Conservation (phyloP, 92 coral and sea anemone genomes). For the Galaxea fascicularis region DNA sequence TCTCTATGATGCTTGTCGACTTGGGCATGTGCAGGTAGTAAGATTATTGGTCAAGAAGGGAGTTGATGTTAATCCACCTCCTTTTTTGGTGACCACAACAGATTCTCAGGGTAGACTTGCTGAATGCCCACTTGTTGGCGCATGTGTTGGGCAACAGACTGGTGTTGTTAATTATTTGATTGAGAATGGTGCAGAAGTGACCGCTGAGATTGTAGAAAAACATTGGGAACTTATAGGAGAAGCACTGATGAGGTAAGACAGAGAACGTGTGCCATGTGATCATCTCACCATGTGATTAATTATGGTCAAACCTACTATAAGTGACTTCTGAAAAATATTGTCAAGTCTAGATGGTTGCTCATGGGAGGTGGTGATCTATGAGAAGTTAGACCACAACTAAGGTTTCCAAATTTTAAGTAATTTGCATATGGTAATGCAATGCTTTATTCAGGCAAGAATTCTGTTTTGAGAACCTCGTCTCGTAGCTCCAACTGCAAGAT, state of each 20-base stretch:
- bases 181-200: constrained; percentile 92
- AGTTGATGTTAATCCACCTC: constrained; percentile 78
- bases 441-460: too few relatives aligned
- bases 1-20: constrained; percentile 78
- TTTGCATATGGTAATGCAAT: too few relatives aligned
- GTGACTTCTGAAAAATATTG: too few relatives aligned
- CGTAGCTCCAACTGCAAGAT: too few relatives aligned
- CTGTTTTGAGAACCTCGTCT: too few relatives aligned
- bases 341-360: too few relatives aligned
- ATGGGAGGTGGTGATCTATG: too few relatives aligned
- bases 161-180: constrained; percentile 79
- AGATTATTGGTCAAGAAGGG: constrained; percentile 78
- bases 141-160: constrained; percentile 78
- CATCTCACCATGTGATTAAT: background rate
- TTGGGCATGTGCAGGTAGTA: constrained; percentile 84
- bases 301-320: too few relatives aligned
- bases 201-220: constrained; percentile 70
- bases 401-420: too few relatives aligned
- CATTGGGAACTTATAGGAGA: constrained; percentile 84
- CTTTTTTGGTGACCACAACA: constrained; percentile 14
- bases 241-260: constrained; percentile 80
- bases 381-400: too few relatives aligned
- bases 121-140: constrained; percentile 84
- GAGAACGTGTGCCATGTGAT: background rate
- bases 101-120: constrained; percentile 31